These are phyloP conservation scores for Dendrolimus pini DNA, from an alignment of 2,888 invertebrate genomes.

Conservation along the genomic window DNA sequence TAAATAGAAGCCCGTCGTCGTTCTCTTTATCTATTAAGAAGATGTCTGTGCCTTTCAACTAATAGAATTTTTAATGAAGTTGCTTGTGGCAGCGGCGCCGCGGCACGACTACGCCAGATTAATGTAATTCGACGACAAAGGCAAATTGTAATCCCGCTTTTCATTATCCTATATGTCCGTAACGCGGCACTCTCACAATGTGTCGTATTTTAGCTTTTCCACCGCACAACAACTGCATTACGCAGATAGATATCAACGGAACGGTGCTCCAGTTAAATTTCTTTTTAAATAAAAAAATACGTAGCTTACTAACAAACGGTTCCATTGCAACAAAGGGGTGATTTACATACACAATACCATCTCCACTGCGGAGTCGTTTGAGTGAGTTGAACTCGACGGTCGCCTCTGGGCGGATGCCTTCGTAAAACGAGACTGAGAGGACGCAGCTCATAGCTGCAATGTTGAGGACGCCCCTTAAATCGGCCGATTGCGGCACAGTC, in stretches of 20 bases:
- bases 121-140: constrained; percentile 75
- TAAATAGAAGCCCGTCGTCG: constrained; percentile 26
- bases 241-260: constrained; percentile 18
- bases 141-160: constrained; percentile 74
- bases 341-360: constrained; percentile 56
- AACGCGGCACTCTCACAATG: constrained; percentile 53
- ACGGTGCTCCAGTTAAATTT: constrained; percentile 15
- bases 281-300: constrained; percentile 34
- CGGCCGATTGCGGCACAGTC: constrained; percentile 71
- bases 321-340: constrained; percentile 43
- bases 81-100: constrained; percentile 56
- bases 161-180: constrained; percentile 58
- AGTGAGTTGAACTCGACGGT: constrained; percentile 27
- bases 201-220: constrained; percentile 49
- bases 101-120: constrained; percentile 63
- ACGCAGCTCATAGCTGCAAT: constrained; percentile 41
- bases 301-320: constrained; percentile 48
- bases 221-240: constrained; percentile 24
- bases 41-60: constrained; percentile 69
- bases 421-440: constrained; percentile 32
- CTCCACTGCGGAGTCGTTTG: constrained; percentile 43
- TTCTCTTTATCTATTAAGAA: constrained; percentile 68
- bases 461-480: constrained; percentile 60
- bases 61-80: constrained; percentile 77
- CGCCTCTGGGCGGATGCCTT: constrained; percentile 37